Evolutionary conservation across 1,140 invertebrate genomes (phyloP).

Genomic region (Bacillus rossius): DNA sequence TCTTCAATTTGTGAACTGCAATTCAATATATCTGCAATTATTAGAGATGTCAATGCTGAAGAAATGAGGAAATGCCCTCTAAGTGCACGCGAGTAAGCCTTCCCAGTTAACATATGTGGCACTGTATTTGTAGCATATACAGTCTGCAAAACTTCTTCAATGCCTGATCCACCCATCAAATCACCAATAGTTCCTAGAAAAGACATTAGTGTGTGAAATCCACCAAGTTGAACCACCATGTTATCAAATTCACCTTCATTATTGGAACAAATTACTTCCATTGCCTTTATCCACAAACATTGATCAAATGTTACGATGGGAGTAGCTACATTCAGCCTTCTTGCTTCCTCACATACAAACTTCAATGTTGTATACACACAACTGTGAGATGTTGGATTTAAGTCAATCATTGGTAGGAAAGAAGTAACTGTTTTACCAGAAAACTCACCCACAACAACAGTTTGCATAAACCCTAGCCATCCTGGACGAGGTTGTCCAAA

Average conservation of each 20-base stretch:
- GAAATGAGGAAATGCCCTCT: background rate
- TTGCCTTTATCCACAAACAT: constrained; percentile 42
- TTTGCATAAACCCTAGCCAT: constrained; percentile 31
- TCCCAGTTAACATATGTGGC: constrained; percentile 37
- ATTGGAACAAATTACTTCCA: constrained; percentile 34
- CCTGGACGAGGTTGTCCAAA: constrained; percentile 14
- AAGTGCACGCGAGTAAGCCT: constrained; percentile 31
- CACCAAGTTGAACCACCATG: constrained; percentile 25
- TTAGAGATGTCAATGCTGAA: constrained; percentile 36
- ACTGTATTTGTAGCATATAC: constrained; percentile 35
- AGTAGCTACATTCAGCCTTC: constrained; percentile 16
- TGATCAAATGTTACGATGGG: constrained; percentile 27
- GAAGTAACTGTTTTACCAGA: constrained; percentile 19
- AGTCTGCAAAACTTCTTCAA: constrained; percentile 32
- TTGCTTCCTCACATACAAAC: constrained; percentile 10
- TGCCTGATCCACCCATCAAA: constrained; percentile 39
- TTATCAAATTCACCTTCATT: constrained; percentile 6
- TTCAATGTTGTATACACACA: constrained; percentile 23
- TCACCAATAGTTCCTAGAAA: constrained; percentile 38
- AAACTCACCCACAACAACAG: constrained; percentile 18
- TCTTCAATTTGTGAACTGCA: constrained; percentile 19
- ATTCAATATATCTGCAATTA: constrained; percentile 29
- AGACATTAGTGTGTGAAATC: constrained; percentile 38
- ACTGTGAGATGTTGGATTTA: too few relatives aligned
- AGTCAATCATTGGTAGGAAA: constrained; percentile 21